Conservation (phyloP, 2,888 invertebrate species). For the Epistrophella euchroma region DNA sequence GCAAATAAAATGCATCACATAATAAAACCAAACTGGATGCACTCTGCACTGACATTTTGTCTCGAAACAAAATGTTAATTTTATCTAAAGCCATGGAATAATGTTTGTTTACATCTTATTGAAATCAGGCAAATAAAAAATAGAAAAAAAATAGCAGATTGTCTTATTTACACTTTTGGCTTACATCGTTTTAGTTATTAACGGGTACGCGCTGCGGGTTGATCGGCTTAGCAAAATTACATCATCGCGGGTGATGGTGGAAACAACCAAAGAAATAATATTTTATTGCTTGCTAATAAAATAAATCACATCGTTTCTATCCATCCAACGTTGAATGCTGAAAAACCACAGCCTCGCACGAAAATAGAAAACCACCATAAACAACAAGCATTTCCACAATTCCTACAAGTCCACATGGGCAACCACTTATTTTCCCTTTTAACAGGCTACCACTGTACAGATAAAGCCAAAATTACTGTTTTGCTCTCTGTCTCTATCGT, state of each 20-base stretch:
- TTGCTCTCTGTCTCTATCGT: neutral
- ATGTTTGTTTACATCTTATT: conserved; percentile 34
- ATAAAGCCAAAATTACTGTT: conserved; percentile 16
- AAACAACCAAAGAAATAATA: conserved; percentile 15
- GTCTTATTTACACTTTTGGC: conserved; percentile 21
- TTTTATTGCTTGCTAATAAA: conserved; percentile 30
- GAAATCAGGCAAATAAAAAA: conserved; percentile 14
- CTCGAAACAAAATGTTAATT: conserved; percentile 2
- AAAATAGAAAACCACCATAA: conserved; percentile 44
- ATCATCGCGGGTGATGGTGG: conserved; percentile 15
- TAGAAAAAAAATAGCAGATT: neutral
- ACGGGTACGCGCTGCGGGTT: neutral
- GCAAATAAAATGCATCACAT: neutral
- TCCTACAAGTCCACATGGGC: conserved; percentile 29
- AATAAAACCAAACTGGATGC: neutral
- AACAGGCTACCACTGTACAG: conserved; percentile 59
- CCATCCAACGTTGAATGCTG: neutral
- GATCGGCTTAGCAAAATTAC: conserved; percentile 2
- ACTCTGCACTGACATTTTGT: neutral
- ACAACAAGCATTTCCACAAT: conserved; percentile 31
- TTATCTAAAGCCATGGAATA: neutral
- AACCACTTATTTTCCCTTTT: conserved; percentile 53
- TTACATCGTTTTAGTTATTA: neutral
- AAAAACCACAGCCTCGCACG: conserved; percentile 31
- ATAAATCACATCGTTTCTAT: conserved; percentile 3